Evolutionary conservation across 2,113 vertebrate genomes (phyloP).

Genomic region (Pluvianellus socialis): DNA sequence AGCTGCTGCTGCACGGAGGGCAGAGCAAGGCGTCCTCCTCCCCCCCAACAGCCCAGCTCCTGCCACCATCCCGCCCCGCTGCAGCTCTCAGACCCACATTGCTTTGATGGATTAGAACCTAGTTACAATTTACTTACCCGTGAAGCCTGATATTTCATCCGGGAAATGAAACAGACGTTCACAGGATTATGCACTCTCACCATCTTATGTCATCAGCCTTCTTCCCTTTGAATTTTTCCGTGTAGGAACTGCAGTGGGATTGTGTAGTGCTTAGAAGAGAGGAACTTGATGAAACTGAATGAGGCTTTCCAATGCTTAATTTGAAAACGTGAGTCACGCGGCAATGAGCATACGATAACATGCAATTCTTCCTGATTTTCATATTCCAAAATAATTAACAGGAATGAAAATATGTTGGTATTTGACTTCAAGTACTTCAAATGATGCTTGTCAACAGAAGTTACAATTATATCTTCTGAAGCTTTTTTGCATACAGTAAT

Average conservation of each 20-base stretch:
- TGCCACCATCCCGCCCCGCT: fast-evolving
- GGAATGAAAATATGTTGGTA: not conserved
- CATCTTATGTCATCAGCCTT: not conserved
- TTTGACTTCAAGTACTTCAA: not conserved
- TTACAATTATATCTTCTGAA: not conserved
- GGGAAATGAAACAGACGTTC: not conserved
- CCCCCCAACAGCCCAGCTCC: not conserved
- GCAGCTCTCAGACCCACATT: not conserved
- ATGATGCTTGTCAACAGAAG: not conserved
- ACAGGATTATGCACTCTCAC: not conserved
- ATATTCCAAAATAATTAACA: not conserved
- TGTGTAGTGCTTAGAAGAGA: not conserved
- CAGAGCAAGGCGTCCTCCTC: not conserved
- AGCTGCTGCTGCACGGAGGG: not conserved
- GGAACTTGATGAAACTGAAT: not conserved
- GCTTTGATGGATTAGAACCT: slow-evolving; percentile 20
- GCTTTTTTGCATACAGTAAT: not conserved
- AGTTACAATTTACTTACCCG: not conserved
- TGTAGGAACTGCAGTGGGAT: not conserved
- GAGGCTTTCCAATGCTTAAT: not conserved
- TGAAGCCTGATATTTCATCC: not conserved
- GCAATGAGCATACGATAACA: not conserved
- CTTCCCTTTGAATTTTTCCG: not conserved
- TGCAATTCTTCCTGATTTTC: not conserved
- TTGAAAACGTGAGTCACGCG: not conserved